These are phyloP conservation scores for Otolemur crassicaudatus DNA, from an alignment of 2,797 vertebrate species.

Conservation along the genomic window DNA sequence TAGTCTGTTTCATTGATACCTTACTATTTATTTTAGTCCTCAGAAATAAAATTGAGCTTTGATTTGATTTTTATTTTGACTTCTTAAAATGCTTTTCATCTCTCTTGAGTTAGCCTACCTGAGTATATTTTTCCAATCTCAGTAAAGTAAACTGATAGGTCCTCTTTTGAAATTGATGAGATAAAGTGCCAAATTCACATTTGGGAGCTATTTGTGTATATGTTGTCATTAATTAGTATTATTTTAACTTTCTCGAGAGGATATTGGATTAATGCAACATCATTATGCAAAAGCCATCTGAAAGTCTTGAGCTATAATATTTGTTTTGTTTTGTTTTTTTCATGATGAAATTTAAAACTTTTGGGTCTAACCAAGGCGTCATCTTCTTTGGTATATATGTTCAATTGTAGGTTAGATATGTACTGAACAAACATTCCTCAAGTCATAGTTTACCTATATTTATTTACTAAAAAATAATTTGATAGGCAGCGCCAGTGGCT, in stretches of 20 bases:
- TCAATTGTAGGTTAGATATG: background rate
- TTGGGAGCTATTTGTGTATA: background rate
- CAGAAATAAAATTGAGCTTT: background rate
- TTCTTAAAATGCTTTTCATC: constrained; percentile 24
- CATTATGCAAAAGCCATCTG: background rate
- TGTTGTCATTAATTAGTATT: background rate
- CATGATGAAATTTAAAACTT: background rate
- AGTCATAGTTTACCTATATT: background rate
- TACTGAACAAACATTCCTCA: background rate
- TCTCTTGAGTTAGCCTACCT: background rate
- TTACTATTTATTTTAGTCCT: background rate
- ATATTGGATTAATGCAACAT: constrained; percentile 31
- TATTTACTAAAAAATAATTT: background rate
- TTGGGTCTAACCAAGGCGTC: background rate
- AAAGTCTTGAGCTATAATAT: background rate
- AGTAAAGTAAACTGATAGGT: background rate
- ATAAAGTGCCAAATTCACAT: constrained; percentile 3
- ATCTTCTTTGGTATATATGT: background rate
- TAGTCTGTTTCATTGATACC: background rate
- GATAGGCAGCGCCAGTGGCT: background rate
- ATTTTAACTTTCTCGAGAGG: background rate
- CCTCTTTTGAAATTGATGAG: constrained; percentile 11
- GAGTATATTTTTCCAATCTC: background rate
- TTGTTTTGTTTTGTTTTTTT: background rate
- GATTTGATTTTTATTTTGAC: constrained; percentile 14